Evolutionary conservation across 2,113 vertebrate species (phyloP), one percentile per base, ranked within the genome.

Genomic region (Aplodontia rufa): DNA sequence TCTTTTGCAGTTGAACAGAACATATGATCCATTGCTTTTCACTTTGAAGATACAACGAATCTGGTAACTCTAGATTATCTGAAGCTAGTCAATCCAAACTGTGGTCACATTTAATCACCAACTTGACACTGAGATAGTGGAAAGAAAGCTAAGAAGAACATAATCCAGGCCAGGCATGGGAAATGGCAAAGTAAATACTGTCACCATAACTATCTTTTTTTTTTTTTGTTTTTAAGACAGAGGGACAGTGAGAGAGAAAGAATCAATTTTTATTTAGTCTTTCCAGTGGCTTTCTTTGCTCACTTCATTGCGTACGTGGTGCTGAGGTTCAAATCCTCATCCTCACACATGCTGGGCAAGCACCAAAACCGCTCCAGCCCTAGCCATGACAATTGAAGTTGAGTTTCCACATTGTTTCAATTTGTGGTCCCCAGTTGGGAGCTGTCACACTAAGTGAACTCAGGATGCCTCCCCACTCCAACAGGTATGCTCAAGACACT

Each of bases 131-230:
- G 47, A 76, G 30, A 62, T 82, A 32, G 35, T 4, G 0, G 45
- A 37, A 64, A 75, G 60, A 68, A 37, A 60, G n/a, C 40, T 75
- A 76, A 72, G 60, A 71, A 87, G 10, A n/a, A 26, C 6, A 37
- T 55, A 4, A 37, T 69, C 51, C 16, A 71, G 68, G 30, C 13
- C 69, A 92, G 20, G 3, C 19, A n/a, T 8, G 26, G 42, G 32
- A 55, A 88, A n/a, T 8, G 26, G 42, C n/a, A 55, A 88, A 96
- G 69, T 42, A 76, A 68, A 42, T 17, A 10, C 24, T 42, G 49
- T 12, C 0, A 1, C 32, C 10, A 12, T 6, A 3, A 22, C 20
- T 47, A n/a, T n/a, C n/a, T n/a, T n/a, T n/a, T n/a, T n/a, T n/a
- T n/a, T n/a, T n/a, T n/a, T n/a, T n/a, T n/a, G n/a, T n/a, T n/a